These are phyloP conservation scores for Orthonychiurus folsomi DNA, from an alignment of 2,888 invertebrate species.

Conservation along the genomic window DNA sequence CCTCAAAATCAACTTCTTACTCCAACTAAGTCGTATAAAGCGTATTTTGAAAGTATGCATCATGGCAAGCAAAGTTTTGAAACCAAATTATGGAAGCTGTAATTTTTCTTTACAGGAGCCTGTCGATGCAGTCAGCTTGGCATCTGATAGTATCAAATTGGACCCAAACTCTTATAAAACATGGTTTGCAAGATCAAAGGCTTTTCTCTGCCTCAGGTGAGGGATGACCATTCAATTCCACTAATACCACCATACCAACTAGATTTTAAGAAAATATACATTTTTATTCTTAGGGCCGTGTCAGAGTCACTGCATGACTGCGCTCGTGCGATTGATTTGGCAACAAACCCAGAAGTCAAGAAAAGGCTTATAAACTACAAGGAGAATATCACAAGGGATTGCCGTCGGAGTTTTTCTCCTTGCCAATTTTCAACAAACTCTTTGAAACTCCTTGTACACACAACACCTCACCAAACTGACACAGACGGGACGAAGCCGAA, in stretches of 20 bases:
- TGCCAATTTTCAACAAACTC: background rate
- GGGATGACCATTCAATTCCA: conserved; percentile 19
- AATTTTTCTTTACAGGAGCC: conserved; percentile 44
- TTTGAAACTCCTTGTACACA: background rate
- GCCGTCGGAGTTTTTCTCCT: background rate
- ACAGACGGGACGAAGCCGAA: background rate
- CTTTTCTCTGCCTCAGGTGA: conserved; percentile 63
- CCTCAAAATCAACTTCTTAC: conserved; percentile 73
- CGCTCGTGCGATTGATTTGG: background rate
- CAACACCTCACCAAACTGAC: background rate
- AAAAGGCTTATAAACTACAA: background rate
- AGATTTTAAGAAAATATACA: too few relatives aligned
- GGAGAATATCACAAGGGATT: background rate
- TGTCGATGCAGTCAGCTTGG: conserved; percentile 65
- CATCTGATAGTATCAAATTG: conserved; percentile 72
- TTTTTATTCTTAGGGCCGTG: background rate
- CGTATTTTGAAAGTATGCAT: conserved; percentile 82
- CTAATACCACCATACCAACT: too few relatives aligned
- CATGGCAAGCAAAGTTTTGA: conserved; percentile 12
- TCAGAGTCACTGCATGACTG: background rate
- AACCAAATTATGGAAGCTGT: background rate
- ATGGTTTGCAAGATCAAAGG: conserved; percentile 81
- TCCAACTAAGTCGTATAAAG: conserved; percentile 87
- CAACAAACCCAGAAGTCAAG: background rate
- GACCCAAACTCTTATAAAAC: conserved; percentile 86